A percentile compares a stretch with the other conserved stretches of the same genome.
These are phyloP conservation scores for Zaprionus africanus DNA, from an alignment of 1,140 invertebrate genomes.

Conservation along the genomic window DNA sequence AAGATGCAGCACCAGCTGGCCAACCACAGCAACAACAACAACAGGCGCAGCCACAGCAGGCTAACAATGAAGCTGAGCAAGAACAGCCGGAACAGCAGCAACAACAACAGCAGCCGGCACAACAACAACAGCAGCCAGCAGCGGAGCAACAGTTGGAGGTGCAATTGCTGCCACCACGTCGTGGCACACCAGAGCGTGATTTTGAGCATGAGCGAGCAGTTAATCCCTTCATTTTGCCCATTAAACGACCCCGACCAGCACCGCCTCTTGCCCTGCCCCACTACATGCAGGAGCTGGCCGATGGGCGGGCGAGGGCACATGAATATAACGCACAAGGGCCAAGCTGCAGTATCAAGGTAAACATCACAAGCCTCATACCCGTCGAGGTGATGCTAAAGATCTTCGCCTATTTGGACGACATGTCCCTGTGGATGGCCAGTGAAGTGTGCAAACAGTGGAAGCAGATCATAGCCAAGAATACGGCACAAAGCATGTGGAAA, in stretches of 20 bases:
- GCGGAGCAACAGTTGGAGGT: conserved; percentile 33
- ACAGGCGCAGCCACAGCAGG: conserved; percentile 9
- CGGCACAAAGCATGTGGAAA: conserved; percentile 91
- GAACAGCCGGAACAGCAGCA: conserved; percentile 8
- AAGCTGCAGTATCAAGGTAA: conserved; percentile 25
- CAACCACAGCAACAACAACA: conserved; percentile 22
- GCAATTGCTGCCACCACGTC: conserved; percentile 19
- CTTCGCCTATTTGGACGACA: conserved; percentile 95
- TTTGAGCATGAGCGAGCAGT: conserved; percentile 55
- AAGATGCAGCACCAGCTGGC: conserved; percentile 58
- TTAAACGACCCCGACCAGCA: conserved; percentile 68
- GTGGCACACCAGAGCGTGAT: conserved; percentile 60
- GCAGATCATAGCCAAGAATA: conserved; percentile 90
- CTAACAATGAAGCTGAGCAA: conserved; percentile 23
- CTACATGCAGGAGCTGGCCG: conserved; percentile 67
- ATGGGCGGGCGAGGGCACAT: conserved; percentile 62
- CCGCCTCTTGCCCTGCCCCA: conserved; percentile 68
- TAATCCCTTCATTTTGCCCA: conserved; percentile 67
- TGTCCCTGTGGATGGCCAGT: conserved; percentile 94
- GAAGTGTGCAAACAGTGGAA: conserved; percentile 94
- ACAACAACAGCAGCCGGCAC: conserved; percentile 7
- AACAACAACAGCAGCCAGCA: conserved; percentile 14
- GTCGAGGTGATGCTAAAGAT: conserved; percentile 92
- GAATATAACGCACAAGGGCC: conserved; percentile 50
- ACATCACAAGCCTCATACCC: conserved; percentile 65